Conservation (phyloP, 2,797 vertebrate genomes). For the Taenioides sp. region DNA sequence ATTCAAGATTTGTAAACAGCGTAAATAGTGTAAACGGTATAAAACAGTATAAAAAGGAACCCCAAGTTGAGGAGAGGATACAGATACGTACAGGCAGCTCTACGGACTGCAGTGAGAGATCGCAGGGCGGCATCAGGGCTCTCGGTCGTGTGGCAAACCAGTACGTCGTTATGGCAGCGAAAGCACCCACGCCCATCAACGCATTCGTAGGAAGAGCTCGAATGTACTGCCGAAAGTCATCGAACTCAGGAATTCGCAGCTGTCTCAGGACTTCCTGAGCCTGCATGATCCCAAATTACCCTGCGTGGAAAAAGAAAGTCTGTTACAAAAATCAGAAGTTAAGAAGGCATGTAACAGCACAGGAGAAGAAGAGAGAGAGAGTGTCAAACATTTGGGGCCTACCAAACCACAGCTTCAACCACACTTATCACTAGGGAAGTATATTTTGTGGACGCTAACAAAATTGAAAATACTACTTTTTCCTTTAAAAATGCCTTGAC, state of each 20-base stretch:
- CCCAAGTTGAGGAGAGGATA: neutral
- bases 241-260: slow-evolving; percentile 90
- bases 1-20: too few species aligned
- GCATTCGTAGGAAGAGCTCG: slow-evolving; percentile 88
- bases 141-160: slow-evolving; percentile 92
- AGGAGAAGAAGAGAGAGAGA: neutral
- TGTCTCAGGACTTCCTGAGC: slow-evolving; percentile 90
- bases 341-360: neutral
- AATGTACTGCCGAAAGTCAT: slow-evolving; percentile 89
- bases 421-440: too few species aligned
- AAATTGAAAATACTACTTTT: too few species aligned
- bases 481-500: too few species aligned
- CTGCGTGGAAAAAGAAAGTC: slow-evolving; percentile 27
- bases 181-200: slow-evolving; percentile 91
- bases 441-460: too few species aligned
- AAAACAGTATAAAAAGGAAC: too few species aligned
- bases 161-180: slow-evolving; percentile 93
- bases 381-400: neutral
- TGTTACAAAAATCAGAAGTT: neutral
- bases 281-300: slow-evolving; percentile 69
- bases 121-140: slow-evolving; percentile 89
- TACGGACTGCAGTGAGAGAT: slow-evolving; percentile 89
- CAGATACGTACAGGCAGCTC: slow-evolving; percentile 81
- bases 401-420: too few species aligned
- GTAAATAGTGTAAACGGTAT: too few species aligned